A percentile compares a stretch with the other conserved stretches of the same genome.
Evolutionary conservation across 2,888 invertebrate species (phyloP).

Genomic region (Cylindroiulus punctatus): DNA sequence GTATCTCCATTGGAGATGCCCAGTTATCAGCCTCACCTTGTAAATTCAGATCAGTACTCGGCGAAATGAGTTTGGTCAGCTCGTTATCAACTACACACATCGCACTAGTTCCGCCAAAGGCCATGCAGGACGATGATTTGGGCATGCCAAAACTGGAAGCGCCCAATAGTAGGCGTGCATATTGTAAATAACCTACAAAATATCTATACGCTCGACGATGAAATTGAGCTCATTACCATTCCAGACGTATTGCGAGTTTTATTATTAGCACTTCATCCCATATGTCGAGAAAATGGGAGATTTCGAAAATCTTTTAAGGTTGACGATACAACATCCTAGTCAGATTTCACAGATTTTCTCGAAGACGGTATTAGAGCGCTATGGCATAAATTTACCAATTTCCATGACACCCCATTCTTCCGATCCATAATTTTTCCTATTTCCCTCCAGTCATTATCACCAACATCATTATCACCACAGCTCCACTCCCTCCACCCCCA

Average conservation of each 20-base stretch:
- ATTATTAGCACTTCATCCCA: constrained; percentile 4
- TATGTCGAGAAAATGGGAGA: constrained; percentile 26
- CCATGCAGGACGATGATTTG: background rate
- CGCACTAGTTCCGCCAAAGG: background rate
- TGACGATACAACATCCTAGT: background rate
- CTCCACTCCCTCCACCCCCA: background rate
- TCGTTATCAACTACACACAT: background rate
- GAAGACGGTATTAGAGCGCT: background rate
- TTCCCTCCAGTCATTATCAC: constrained; percentile 32
- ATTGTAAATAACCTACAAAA: background rate
- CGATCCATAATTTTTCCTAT: constrained; percentile 26
- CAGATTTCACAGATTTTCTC: constrained; percentile 1
- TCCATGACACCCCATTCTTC: constrained; percentile 16
- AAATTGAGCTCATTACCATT: constrained; percentile 26
- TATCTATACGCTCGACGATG: background rate
- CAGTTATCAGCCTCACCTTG: too few relatives aligned
- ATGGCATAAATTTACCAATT: constrained; percentile 6
- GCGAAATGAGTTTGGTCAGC: background rate
- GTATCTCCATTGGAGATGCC: too few relatives aligned
- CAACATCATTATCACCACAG: background rate
- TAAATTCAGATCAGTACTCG: too few relatives aligned
- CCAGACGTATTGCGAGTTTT: constrained; percentile 19
- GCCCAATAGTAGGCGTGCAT: background rate
- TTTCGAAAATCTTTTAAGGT: constrained; percentile 13
- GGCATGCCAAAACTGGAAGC: background rate